Conservation (phyloP, 2,797 vertebrate species). For the Schizopygopsis pylzovi region DNA sequence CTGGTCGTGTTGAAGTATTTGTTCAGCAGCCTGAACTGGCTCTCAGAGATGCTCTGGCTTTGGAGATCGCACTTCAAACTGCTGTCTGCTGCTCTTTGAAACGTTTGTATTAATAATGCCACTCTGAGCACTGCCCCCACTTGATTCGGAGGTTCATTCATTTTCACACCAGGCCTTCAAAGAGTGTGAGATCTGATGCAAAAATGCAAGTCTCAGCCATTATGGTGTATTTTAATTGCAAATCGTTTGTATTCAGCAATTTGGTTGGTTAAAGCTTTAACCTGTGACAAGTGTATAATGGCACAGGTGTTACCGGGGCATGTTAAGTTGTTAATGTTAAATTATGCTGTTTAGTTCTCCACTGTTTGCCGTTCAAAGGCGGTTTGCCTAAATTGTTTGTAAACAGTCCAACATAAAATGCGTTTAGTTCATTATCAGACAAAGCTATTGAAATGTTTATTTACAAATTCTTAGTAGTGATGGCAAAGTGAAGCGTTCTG, state of each 20-base stretch:
- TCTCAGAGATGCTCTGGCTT: constrained; percentile 65
- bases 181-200: constrained; percentile 28
- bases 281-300: constrained; percentile 34
- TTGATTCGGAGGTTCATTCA: constrained; percentile 63
- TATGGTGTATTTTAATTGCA: constrained; percentile 56
- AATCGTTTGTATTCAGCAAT: constrained; percentile 60
- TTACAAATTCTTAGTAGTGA: neutral
- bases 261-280: constrained; percentile 50
- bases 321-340: constrained; percentile 46
- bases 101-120: constrained; percentile 62
- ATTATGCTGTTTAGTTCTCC: neutral
- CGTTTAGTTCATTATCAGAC: neutral
- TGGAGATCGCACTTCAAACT: constrained; percentile 71
- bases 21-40: constrained; percentile 65
- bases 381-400: neutral
- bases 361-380: neutral
- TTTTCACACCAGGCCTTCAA: constrained; percentile 65
- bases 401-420: neutral
- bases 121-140: constrained; percentile 57
- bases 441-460: neutral
- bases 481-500: too few relatives aligned
- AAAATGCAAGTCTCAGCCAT: constrained; percentile 29
- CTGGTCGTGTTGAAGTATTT: constrained; percentile 72
- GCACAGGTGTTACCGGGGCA: constrained; percentile 33
- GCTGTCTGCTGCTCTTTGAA: constrained; percentile 64